phyloP scores from a whole-genome alignment of 2,888 invertebrate genomes.

The Monopis laevigella region DNA sequence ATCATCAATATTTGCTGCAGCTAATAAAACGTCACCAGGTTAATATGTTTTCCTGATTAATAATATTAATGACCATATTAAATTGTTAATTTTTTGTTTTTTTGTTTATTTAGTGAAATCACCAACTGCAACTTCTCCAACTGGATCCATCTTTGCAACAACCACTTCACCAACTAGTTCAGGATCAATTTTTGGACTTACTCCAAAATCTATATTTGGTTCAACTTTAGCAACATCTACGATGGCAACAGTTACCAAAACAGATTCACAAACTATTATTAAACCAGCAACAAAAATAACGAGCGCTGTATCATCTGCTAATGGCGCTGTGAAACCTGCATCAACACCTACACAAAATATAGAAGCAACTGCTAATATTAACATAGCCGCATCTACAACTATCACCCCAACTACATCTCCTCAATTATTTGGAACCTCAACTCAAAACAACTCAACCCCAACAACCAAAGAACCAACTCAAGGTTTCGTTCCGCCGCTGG shows the following conservation, averaged over 20 bases:
- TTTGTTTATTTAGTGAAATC: not conserved
- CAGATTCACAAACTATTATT: conserved; percentile 17
- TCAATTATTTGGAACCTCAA: no score
- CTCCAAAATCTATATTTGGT: conserved; percentile 11
- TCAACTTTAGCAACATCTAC: not conserved
- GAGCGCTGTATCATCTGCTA: no score
- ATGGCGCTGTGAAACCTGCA: no score
- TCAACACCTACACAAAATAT: no score
- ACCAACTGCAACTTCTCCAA: not conserved
- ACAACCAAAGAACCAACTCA: no score
- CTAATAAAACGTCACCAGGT: conserved; percentile 25
- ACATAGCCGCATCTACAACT: no score
- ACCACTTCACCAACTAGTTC: conserved; percentile 14
- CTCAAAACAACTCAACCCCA: conserved; percentile 4
- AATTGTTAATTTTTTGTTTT: no score
- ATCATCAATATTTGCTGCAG: conserved; percentile 28
- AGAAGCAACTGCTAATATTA: no score
- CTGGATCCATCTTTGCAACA: conserved; percentile 2
- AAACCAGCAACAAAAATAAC: no score
- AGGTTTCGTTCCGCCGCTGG: no score
- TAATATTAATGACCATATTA: no score
- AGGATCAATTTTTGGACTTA: conserved; percentile 25
- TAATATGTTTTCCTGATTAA: conserved; percentile 15
- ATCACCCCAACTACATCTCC: no score
- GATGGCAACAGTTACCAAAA: conserved; percentile 18